Base-by-base conservation (phyloP, 1,140 invertebrate species). In the Drosophila parabipectinata region DNA sequence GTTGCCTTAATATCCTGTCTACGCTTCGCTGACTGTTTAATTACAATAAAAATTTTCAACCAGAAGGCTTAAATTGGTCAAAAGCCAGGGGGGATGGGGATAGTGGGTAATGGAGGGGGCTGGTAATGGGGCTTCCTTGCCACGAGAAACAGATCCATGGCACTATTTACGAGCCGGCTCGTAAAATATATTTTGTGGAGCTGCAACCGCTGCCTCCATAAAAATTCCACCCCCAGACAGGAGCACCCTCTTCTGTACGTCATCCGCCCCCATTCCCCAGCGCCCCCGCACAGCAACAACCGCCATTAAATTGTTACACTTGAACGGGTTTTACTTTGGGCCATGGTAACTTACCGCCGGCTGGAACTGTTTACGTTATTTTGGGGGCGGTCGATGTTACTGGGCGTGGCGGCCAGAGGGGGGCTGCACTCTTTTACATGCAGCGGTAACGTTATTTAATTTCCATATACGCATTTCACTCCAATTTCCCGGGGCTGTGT, bases 251-350 rank as follows among this genome's bases (percentile, higher is more conserved):
- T 24, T 37, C 32, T 8, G 8, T 34, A 34, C 9, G 8, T 34
- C 32, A 34, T 34, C 32, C 32, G 28, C 8, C 32, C 8, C 32
- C 32, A 34, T 18, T 41, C 15, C 5, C 58, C 48, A 55, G 3
- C 1, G 3, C n/a, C 18, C 12, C 47, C 47, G 57, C 64, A 68
- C 74, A 78, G 77, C 72, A 85, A 80, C 61, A 84, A 87, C 34
- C 76, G 85, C 85, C 87, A 90, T 90, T 90, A 90, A 90, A 90
- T 85, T 90, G 81, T 90, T 90, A 90, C 85, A 90, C 85, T 90
- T 82, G 85, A 90, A 82, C 84, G 85, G 87, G 75, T 90, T 81
- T 90, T 79, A 80, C 80, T 90, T 90, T 90, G 72, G 79, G 83
- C 82, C 75, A 71, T 73, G 77, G 77, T 59, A 80, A 81, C 79